A percentile compares a stretch with the other conserved stretches of the same genome.
Evolutionary conservation across 2,888 invertebrate species (phyloP).

Genomic region (Lasioglossum leucozonium): DNA sequence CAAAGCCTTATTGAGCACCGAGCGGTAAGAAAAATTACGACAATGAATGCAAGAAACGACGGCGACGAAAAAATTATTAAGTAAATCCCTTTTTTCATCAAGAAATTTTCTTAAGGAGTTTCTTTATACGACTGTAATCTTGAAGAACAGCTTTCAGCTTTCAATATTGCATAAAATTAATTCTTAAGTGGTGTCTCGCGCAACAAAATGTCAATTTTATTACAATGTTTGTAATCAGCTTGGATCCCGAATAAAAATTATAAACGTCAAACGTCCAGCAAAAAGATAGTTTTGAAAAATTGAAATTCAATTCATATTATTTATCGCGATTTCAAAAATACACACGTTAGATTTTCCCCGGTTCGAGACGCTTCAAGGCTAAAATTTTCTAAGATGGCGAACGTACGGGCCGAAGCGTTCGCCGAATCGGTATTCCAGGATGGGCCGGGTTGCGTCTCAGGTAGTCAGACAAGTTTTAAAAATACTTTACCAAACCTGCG

Average conservation of each 20-base stretch:
- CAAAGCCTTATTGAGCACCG: background rate
- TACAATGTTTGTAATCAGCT: background rate
- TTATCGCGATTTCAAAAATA: background rate
- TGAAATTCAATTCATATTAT: background rate
- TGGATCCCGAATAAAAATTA: background rate
- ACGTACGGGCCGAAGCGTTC: conserved; percentile 30
- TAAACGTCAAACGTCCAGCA: background rate
- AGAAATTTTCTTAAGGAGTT: background rate
- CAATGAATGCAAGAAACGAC: background rate
- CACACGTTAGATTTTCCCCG: background rate
- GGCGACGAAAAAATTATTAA: background rate
- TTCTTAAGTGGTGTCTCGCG: background rate
- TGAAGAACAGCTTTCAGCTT: background rate
- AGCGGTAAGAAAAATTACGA: too few species aligned
- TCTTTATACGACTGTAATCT: background rate
- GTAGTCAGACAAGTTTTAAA: conserved; percentile 76
- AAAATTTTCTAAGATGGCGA: conserved; percentile 42
- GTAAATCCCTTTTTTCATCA: background rate
- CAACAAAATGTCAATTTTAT: background rate
- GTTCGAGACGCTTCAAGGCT: conserved; percentile 10
- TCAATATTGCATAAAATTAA: background rate
- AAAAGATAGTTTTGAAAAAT: background rate
- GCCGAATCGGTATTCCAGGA: conserved; percentile 65
- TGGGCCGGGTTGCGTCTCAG: conserved; percentile 69
- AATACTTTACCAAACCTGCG: conserved; percentile 72